These are phyloP conservation scores for Trachelus stipa DNA, from an alignment of 2,888 invertebrate species.

Conservation along the genomic window DNA sequence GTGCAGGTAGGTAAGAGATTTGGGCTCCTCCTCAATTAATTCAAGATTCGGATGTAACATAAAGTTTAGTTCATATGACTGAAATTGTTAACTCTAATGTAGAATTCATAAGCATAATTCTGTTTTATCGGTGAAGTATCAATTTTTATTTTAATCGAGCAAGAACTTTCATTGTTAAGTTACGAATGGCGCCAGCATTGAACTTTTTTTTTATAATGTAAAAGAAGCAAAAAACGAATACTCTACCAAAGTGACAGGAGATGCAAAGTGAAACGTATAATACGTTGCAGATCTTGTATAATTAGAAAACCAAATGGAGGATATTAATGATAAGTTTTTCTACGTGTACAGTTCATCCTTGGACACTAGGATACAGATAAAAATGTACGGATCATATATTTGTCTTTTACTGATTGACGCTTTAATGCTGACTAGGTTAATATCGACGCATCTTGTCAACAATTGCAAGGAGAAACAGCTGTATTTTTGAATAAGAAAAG, in stretches of 20 bases:
- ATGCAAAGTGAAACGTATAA: background rate
- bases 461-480: background rate
- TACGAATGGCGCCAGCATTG: background rate
- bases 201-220: background rate
- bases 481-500: background rate
- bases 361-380: slow-evolving; percentile 87
- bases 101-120: background rate
- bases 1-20: background rate
- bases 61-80: background rate
- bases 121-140: background rate
- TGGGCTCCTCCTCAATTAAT: background rate
- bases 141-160: background rate
- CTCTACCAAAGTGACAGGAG: background rate
- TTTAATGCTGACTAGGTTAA: background rate
- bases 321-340: slow-evolving; percentile 83
- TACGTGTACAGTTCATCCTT: slow-evolving; percentile 94
- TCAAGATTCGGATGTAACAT: background rate
- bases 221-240: background rate
- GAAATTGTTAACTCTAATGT: background rate
- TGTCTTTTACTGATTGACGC: background rate
- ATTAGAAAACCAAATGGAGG: slow-evolving; percentile 70
- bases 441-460: background rate
- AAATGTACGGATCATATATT: slow-evolving; percentile 77
- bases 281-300: background rate
- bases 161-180: background rate